Evolutionary conservation across 1,140 invertebrate species (phyloP), one percentile per base, ranked within the genome.

Genomic region (Aphis gossypii): DNA sequence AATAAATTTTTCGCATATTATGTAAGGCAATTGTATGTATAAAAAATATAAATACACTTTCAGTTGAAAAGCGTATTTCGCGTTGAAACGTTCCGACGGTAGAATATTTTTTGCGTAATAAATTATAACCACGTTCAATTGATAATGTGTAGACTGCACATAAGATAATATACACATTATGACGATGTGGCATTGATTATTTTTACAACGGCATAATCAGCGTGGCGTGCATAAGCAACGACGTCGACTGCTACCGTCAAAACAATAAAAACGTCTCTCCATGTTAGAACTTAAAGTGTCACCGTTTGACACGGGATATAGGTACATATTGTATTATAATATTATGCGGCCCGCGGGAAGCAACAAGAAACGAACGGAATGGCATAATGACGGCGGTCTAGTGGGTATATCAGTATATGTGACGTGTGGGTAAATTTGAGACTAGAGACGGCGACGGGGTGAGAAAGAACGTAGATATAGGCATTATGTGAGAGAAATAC

Each of bases 251-350:
- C 30, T 68, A 30, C 60, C 60, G 30, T 76, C 60, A 76, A 76
- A 76, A 76, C 60, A 76, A 76, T 76, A 76, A 48, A 48, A 87
- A 87, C 23, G 48, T 89, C 23, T 35, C n/a, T 88, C 38, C 48
- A 30, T 38, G 46, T 54, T 51, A 54, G 51, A 89, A 89, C 46
- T 51, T 35, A 89, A 89, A 89, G 54, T 89, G 46, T 54, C 48
- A 54, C 21, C 6, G 87, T 48, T 38, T 54, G 46, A 88, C 86
- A 88, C 14, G 38, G 84, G 44, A 35, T 41, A 41, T 18, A 18
- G n/a, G 60, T 76, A 20, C 60, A 5, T 76, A 68, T 68, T 30
- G 3, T 68, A 68, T 76, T n/a, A n/a, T 76, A 76, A 76, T 76
- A 76, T 76, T 41, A 5, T 83, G 18, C 35, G 35, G 35, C 8